phyloP scores from a whole-genome alignment of 2,888 invertebrate genomes.

The Dorcus hopei region DNA sequence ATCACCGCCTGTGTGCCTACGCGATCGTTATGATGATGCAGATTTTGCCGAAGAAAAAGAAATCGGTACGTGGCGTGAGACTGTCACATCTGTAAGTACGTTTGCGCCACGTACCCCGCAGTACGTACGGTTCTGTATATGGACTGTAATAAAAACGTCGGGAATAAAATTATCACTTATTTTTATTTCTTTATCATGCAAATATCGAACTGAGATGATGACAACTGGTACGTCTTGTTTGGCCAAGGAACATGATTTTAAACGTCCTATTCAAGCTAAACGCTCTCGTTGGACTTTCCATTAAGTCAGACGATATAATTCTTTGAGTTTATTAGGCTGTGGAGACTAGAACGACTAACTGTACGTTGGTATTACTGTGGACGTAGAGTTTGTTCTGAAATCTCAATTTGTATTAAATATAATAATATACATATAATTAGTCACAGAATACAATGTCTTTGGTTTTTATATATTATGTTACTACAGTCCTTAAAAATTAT shows the following conservation, averaged over 20 bases:
- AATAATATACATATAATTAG: too few species aligned
- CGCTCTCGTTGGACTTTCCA: too few species aligned
- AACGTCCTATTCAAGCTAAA: too few species aligned
- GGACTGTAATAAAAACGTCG: constrained; percentile 10
- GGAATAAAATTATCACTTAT: constrained; percentile 9
- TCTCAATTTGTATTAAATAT: too few species aligned
- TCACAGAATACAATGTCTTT: too few species aligned
- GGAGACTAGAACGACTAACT: too few species aligned
- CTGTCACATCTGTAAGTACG: constrained; percentile 8
- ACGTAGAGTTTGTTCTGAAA: too few species aligned
- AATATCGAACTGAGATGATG: constrained; percentile 3
- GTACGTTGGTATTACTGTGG: too few species aligned
- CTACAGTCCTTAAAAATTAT: too few species aligned
- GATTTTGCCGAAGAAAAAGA: background rate
- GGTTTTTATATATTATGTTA: too few species aligned
- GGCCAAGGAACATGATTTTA: background rate
- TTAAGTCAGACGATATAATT: too few species aligned
- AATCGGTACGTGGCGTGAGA: constrained; percentile 9
- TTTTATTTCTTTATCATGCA: constrained; percentile 12
- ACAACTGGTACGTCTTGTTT: background rate
- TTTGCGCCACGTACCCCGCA: background rate
- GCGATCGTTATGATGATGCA: constrained; percentile 7
- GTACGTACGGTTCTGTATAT: constrained; percentile 7
- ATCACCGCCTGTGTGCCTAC: constrained; percentile 6
- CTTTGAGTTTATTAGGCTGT: too few species aligned